Evolutionary conservation across 2,797 vertebrate genomes (phyloP), one percentile per base, ranked within the genome.

Genomic region (Pogonophryne albipinna): DNA sequence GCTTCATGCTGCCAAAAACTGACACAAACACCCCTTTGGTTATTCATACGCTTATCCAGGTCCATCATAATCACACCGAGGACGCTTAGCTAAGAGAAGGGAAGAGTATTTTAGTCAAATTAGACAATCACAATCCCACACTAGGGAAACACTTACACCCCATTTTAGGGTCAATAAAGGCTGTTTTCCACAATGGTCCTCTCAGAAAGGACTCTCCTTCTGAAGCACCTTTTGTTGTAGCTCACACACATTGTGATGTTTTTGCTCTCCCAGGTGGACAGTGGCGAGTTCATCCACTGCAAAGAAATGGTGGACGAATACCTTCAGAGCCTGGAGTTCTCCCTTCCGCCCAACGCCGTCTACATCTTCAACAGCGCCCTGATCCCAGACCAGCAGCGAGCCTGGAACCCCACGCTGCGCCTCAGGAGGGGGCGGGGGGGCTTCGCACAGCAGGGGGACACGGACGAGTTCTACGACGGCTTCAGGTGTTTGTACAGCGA

Each of bases 301-400:
- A 96, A 94, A 84, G 94, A 96, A 80, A 90, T 89, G 6, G 94
- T 94, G 72, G 93, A 94, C 53, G 85, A 93, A 74, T 92, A 94
- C 72, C 94, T 96, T 6, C 83, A 19, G 67, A 78, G 74, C 71
- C 66, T 91, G 44, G 84, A 94, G 86, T 88, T 93, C 78, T 89
- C 87, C 15, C 82, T 91, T 42, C 83, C 93, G 0, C 27, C 88
- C 76, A 96, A 92, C 1, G 79, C 95, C 0, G 78, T 94, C 65
- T 94, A 89, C 74, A 90, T 95, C 70, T 90, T 94, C 20, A 67
- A 83, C 80, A 81, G 94, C 73, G 44, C 83, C 57, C 71, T 76
- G 62, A 80, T 93, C 82, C 87, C 59, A 55, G 68, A 87, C 16
- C 56, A 86, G 23, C 49, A 82, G 66, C 13, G 47, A 17, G 51